Conservation (phyloP, 2,797 vertebrate genomes). For the Enteromius afrohamiltoni region DNA sequence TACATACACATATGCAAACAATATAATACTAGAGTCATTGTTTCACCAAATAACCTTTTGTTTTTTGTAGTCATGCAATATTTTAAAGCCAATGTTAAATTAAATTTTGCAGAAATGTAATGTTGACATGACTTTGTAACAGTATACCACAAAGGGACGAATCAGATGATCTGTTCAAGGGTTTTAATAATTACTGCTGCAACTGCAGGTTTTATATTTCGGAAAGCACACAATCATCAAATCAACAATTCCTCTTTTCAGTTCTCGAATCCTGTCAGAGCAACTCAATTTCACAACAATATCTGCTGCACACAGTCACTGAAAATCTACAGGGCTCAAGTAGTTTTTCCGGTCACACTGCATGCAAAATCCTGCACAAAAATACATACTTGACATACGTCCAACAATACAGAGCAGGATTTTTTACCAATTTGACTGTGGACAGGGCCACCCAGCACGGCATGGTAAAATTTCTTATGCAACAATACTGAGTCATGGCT, state of each 20-base stretch:
- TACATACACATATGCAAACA: background rate
- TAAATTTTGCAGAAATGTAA: background rate
- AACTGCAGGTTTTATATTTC: constrained; percentile 11
- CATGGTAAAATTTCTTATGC: background rate
- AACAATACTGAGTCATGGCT: background rate
- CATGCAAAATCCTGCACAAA: background rate
- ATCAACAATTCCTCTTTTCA: constrained; percentile 37
- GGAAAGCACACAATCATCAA: constrained; percentile 18
- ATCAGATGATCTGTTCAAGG: constrained; percentile 5
- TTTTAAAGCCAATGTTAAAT: background rate
- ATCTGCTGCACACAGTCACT: background rate
- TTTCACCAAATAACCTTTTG: background rate
- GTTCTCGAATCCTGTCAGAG: constrained; percentile 16
- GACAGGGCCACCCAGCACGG: background rate
- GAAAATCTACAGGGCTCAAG: background rate
- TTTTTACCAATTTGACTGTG: background rate
- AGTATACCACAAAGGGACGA: background rate
- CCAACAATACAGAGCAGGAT: background rate
- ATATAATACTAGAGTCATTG: background rate
- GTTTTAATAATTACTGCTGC: constrained; percentile 9
- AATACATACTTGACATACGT: background rate
- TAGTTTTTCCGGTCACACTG: background rate
- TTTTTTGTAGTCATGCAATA: background rate
- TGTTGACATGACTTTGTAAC: too few relatives aligned
- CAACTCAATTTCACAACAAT: constrained; percentile 4